A percentile compares a stretch with the other conserved stretches of the same genome.
These are phyloP conservation scores for Lasioglossum lativentre DNA, from an alignment of 2,888 invertebrate genomes.

Conservation along the genomic window DNA sequence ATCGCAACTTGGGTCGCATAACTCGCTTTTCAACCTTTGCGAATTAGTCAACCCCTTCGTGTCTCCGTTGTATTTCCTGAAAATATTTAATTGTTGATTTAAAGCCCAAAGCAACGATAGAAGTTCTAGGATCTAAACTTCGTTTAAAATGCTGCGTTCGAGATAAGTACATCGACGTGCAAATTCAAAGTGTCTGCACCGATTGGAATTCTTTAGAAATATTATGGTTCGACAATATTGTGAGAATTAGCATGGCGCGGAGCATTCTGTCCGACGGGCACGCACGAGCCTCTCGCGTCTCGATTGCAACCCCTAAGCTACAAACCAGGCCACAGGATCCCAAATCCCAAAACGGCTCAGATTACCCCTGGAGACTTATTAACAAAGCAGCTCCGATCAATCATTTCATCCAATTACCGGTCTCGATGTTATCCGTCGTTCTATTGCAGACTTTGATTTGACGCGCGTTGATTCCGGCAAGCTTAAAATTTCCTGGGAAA, in stretches of 20 bases:
- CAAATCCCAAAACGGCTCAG: constrained; percentile 65
- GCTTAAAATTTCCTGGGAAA: not conserved
- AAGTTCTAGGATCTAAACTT: not conserved
- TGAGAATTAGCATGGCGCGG: not conserved
- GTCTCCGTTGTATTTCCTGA: not conserved
- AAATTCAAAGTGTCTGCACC: not conserved
- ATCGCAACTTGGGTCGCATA: not conserved
- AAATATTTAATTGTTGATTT: not conserved
- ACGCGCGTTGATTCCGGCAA: constrained; percentile 1
- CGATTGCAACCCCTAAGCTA: constrained; percentile 22
- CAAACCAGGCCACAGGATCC: constrained; percentile 35
- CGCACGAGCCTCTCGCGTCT: constrained; percentile 22
- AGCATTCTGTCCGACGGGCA: constrained; percentile 56
- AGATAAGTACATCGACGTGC: not conserved
- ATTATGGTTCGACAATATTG: not conserved
- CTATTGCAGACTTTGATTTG: constrained; percentile 25
- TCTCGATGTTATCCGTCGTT: constrained; percentile 35
- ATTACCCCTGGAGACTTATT: constrained; percentile 62
- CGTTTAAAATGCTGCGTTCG: not conserved
- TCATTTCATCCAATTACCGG: constrained; percentile 64
- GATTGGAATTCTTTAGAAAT: not conserved
- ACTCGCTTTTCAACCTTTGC: not conserved
- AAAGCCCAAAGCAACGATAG: not conserved
- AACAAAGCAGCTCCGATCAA: constrained; percentile 61
- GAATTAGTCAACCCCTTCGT: not conserved